These are phyloP conservation scores for Seladonia tumulorum DNA, from an alignment of 2,888 invertebrate species.

Conservation along the genomic window DNA sequence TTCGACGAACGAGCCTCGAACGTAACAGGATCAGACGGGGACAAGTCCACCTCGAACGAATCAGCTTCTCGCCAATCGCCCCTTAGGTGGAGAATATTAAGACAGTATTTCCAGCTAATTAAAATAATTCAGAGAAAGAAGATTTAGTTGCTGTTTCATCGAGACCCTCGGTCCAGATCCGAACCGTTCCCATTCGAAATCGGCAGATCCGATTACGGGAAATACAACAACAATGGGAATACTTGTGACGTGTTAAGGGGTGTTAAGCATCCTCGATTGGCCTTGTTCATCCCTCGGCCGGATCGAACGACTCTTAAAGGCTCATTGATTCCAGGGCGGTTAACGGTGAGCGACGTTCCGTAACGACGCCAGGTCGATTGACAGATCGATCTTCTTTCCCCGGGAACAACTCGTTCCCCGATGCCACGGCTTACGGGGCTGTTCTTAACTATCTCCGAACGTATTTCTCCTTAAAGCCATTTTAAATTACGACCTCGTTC, in stretches of 20 bases:
- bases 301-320: slow-evolving; percentile 28
- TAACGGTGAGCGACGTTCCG: slow-evolving; percentile 19
- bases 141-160: too few species aligned
- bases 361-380: slow-evolving; percentile 36
- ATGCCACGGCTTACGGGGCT: slow-evolving; percentile 35
- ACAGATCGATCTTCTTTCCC: slow-evolving; percentile 42
- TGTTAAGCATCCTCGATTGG: slow-evolving; percentile 23
- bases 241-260: not conserved
- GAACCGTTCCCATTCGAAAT: not conserved
- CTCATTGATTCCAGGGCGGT: slow-evolving; percentile 41
- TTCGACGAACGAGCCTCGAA: slow-evolving; percentile 26
- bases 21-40: slow-evolving; percentile 43
- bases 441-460: slow-evolving; percentile 53
- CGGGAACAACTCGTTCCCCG: slow-evolving; percentile 9
- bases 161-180: not conserved
- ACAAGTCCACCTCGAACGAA: slow-evolving; percentile 41
- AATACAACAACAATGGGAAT: not conserved
- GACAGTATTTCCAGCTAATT: too few species aligned
- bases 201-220: not conserved
- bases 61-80: slow-evolving; percentile 23
- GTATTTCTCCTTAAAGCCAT: slow-evolving; percentile 53
- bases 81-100: not conserved
- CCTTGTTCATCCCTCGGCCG: slow-evolving; percentile 6
- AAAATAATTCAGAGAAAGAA: too few species aligned
- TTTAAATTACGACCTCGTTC: slow-evolving; percentile 56